A percentile compares a stretch with the other conserved stretches of the same genome.
Conservation (phyloP, 2,888 invertebrate genomes). For the Griposia aprilina region DNA sequence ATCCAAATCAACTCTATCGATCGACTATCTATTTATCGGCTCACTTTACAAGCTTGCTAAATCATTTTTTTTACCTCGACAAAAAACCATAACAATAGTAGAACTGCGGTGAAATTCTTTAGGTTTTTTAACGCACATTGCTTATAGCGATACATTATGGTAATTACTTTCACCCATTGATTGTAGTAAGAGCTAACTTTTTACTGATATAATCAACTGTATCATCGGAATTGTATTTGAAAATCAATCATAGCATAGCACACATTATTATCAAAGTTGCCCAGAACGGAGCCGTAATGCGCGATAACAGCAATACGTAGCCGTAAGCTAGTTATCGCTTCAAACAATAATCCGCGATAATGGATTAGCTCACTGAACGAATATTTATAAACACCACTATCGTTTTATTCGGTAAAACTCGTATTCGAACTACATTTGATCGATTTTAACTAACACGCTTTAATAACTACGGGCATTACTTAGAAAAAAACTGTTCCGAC, state of each 20-base stretch:
- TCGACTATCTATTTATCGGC: slow-evolving; percentile 57
- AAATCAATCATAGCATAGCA: slow-evolving; percentile 75
- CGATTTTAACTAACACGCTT: slow-evolving; percentile 75
- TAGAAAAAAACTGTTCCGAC: slow-evolving; percentile 44
- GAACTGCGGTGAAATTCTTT: slow-evolving; percentile 61
- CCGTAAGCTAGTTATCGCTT: slow-evolving; percentile 83
- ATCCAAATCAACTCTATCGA: slow-evolving; percentile 55
- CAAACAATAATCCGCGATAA: slow-evolving; percentile 89
- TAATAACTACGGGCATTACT: slow-evolving; percentile 66
- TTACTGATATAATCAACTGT: slow-evolving; percentile 62
- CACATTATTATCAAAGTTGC: slow-evolving; percentile 70
- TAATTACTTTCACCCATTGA: slow-evolving; percentile 69
- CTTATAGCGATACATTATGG: slow-evolving; percentile 62
- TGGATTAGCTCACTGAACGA: slow-evolving; percentile 86
- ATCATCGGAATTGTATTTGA: slow-evolving; percentile 69
- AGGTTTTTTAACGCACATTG: slow-evolving; percentile 62
- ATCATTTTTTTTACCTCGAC: slow-evolving; percentile 49
- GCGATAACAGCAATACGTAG: slow-evolving; percentile 75
- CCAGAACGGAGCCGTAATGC: slow-evolving; percentile 63
- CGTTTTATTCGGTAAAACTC: slow-evolving; percentile 79
- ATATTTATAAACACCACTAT: slow-evolving; percentile 88
- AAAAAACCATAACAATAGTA: slow-evolving; percentile 65
- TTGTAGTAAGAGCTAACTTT: slow-evolving; percentile 57
- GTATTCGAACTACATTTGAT: slow-evolving; percentile 77
- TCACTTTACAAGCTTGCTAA: slow-evolving; percentile 62